Evolutionary conservation across 2,113 vertebrate species (phyloP).

Genomic region (Stegostoma tigrinum): DNA sequence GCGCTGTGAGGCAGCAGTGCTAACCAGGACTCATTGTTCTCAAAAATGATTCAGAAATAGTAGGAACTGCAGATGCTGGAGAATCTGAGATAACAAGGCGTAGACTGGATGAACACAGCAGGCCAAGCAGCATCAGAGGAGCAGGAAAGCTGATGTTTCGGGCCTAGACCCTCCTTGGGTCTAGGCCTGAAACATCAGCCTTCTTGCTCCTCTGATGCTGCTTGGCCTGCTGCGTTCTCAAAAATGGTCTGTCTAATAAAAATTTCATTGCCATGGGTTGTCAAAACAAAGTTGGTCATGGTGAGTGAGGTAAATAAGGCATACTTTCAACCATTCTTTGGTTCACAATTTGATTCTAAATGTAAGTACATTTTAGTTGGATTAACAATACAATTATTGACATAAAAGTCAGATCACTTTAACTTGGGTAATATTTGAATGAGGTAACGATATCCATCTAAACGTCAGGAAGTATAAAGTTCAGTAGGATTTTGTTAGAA

Average conservation of each 20-base stretch:
- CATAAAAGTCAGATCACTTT: neutral
- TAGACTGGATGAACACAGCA: too few relatives aligned
- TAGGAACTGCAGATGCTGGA: too few relatives aligned
- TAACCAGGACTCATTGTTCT: neutral
- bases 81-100: too few relatives aligned
- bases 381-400: neutral
- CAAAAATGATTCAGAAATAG: neutral
- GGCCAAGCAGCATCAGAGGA: too few relatives aligned
- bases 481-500: neutral
- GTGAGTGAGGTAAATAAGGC: neutral
- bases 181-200: too few relatives aligned
- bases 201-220: too few relatives aligned
- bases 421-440: neutral
- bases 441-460: neutral
- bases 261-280: neutral
- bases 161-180: too few relatives aligned
- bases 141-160: too few relatives aligned
- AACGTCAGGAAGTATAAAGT: neutral
- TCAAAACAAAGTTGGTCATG: neutral
- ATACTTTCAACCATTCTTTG: neutral
- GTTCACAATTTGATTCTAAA: conserved; percentile 1
- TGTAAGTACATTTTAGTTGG: neutral
- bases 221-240: too few relatives aligned
- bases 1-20: too few relatives aligned
- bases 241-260: neutral